Evolutionary conservation across 1,140 invertebrate genomes (phyloP), one percentile per base, ranked within the genome.

Genomic region (Micrasema longulum): DNA sequence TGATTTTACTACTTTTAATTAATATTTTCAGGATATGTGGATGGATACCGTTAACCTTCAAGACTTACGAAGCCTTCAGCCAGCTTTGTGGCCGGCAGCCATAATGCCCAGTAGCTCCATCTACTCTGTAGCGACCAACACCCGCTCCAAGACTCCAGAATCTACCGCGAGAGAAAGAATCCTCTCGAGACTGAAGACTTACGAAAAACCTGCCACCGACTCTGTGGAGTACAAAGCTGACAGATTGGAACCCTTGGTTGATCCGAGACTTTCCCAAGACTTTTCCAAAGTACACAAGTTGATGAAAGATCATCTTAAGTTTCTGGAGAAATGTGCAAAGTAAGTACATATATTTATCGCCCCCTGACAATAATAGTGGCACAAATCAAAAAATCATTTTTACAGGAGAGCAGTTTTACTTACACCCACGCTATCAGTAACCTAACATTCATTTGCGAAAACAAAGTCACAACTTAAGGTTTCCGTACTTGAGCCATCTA

Each of bases 301-400:
- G 16, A 67, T 76, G 60, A 35, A 73, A 20, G 62, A 20, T 16
- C 60, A 76, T 70, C 50, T 76, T 3, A 66, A 72, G 35, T 52
- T 69, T 35, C 20, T 75, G 16, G 50, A 45, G 12, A 57, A 66
- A 20, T 62, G 50, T 66, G 67, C 74, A 1, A 69, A 63, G 74
- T 75, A 45, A 62, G 57, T 45, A 38, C 16, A 35, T 60, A 16
- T n/a, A 31, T 9, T 47, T 60, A 11, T 62, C 43, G 1, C 60
- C 60, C 71, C 31, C 35, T 47, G 43, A n/a, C n/a, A n/a, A n/a
- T n/a, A n/a, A n/a, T n/a, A n/a, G n/a, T n/a, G n/a, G n/a, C n/a
- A n/a, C n/a, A n/a, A n/a, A n/a, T n/a, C n/a, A n/a, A n/a, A n/a
- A n/a, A n/a, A n/a, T n/a, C n/a, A n/a, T n/a, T n/a, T n/a, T n/a